These are phyloP conservation scores for Psilopsiagon aurifrons DNA, from an alignment of 2,113 vertebrate species.

Conservation along the genomic window DNA sequence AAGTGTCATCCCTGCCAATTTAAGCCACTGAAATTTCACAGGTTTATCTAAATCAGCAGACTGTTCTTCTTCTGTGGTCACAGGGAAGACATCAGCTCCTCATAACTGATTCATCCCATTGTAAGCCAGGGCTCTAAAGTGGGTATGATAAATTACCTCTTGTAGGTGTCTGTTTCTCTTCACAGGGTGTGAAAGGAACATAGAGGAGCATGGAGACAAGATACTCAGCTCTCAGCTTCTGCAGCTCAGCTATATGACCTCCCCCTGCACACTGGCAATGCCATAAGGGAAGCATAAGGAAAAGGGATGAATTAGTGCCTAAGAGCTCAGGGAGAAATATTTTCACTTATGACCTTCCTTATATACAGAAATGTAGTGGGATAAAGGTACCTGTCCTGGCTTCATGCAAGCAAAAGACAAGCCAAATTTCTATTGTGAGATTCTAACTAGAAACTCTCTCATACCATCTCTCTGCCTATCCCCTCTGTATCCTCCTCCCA, in stretches of 20 bases:
- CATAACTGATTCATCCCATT: not conserved
- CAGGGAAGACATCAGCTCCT: not conserved
- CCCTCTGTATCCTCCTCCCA: not conserved
- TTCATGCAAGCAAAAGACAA: not conserved
- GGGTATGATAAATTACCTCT: not conserved
- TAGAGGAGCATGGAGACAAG: not conserved
- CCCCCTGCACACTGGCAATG: too few species aligned
- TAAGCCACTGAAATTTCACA: not conserved
- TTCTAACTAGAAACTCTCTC: not conserved
- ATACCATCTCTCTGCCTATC: accelerated
- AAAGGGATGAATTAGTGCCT: not conserved
- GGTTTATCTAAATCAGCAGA: not conserved
- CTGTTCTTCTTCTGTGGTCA: not conserved
- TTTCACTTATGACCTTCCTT: not conserved
- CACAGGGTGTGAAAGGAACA: not conserved
- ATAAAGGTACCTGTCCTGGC: not conserved
- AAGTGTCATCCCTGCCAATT: not conserved
- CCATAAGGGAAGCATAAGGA: not conserved
- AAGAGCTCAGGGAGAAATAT: not conserved
- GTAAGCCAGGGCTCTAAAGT: not conserved
- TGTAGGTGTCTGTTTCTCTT: not conserved
- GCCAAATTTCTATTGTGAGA: accelerated
- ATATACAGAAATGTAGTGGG: not conserved
- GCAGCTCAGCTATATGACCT: not conserved
- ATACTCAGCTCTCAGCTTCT: not conserved